phyloP scores from a whole-genome alignment of 2,888 invertebrate genomes.

The Eupelmus urozonus region DNA sequence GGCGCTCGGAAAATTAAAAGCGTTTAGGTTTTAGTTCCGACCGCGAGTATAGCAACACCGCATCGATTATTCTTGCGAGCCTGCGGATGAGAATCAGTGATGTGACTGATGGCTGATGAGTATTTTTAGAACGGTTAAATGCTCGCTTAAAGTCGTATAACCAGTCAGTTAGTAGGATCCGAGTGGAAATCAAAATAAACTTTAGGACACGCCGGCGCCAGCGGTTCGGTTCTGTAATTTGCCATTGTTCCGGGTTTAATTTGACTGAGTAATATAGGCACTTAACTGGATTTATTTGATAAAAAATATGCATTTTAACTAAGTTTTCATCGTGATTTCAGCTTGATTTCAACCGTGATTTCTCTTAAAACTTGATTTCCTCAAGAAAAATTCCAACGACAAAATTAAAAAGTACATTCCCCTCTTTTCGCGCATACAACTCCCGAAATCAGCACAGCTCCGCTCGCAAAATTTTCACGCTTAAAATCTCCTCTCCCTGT shows the following conservation, averaged over 20 bases:
- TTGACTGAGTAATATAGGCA: too few relatives aligned
- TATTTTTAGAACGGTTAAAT: slow-evolving; percentile 35
- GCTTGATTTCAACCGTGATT: too few relatives aligned
- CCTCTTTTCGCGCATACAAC: not conserved
- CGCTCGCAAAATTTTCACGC: too few relatives aligned
- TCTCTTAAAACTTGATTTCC: not conserved
- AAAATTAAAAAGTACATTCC: not conserved
- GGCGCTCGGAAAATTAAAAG: slow-evolving; percentile 28
- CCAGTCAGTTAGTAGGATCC: slow-evolving; percentile 33
- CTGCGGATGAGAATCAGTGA: too few relatives aligned
- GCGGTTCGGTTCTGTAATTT: not conserved
- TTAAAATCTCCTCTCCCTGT: too few relatives aligned
- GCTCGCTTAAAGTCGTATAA: slow-evolving; percentile 17
- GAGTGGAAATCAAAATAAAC: slow-evolving; percentile 40
- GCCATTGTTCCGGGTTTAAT: not conserved
- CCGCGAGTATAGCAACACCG: slow-evolving; percentile 48
- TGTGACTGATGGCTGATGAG: not conserved
- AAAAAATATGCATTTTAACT: too few relatives aligned
- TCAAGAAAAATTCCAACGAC: not conserved
- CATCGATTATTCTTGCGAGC: slow-evolving; percentile 47
- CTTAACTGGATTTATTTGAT: too few relatives aligned
- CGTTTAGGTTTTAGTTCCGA: slow-evolving; percentile 22
- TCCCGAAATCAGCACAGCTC: not conserved
- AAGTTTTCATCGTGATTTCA: too few relatives aligned
- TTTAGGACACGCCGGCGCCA: too few relatives aligned